Conservation (phyloP, 2,113 vertebrate genomes). For the Sterna hirundo region DNA sequence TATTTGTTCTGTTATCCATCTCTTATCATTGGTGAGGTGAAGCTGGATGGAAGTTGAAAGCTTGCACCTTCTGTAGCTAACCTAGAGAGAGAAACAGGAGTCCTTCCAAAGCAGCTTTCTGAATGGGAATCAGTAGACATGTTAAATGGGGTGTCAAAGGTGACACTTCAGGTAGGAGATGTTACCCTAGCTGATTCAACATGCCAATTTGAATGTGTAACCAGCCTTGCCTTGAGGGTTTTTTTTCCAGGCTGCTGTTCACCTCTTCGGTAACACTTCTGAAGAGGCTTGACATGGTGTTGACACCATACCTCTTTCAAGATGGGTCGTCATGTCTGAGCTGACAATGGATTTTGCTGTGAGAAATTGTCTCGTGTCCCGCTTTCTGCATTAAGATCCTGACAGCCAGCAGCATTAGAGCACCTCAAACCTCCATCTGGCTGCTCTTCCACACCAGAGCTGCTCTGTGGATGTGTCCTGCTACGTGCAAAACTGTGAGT, state of each 20-base stretch:
- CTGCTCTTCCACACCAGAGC: background rate
- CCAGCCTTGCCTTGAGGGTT: background rate
- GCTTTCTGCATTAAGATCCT: background rate
- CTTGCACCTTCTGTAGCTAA: background rate
- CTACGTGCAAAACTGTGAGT: rapidly evolving
- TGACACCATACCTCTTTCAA: background rate
- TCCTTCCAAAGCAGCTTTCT: background rate
- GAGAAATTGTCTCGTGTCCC: background rate
- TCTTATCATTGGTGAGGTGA: background rate
- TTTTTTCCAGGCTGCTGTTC: background rate
- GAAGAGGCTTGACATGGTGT: background rate
- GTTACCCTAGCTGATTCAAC: background rate
- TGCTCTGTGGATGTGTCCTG: background rate
- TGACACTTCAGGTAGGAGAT: background rate
- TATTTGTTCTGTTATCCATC: background rate
- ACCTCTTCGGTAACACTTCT: background rate
- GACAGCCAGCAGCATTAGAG: background rate
- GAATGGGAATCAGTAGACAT: background rate
- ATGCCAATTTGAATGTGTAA: background rate
- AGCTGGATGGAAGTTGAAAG: background rate
- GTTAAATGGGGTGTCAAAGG: background rate
- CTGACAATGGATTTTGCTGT: background rate
- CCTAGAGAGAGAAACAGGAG: background rate
- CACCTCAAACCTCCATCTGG: background rate
- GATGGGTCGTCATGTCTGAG: background rate